Percentiles rank a stretch among this genome's conserved stretches.
phyloP scores from a whole-genome alignment of 1,140 invertebrate genomes.

The Drosophila bocqueti region DNA sequence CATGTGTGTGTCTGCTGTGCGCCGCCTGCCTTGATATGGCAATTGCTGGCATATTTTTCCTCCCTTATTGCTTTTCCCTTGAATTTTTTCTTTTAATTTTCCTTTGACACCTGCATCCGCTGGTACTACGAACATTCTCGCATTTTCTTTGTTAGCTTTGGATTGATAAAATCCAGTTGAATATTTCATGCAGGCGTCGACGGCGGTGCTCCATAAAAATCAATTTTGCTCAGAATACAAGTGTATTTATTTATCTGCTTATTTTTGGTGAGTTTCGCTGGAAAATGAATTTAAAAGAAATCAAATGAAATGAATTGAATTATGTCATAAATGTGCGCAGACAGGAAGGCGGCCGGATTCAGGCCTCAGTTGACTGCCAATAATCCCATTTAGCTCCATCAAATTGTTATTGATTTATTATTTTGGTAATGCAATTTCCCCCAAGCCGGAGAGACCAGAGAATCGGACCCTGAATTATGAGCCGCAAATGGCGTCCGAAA shows the following conservation, averaged over 20 bases:
- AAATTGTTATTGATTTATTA: constrained; percentile 80
- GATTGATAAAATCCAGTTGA: constrained; percentile 53
- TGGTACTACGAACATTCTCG: constrained; percentile 4
- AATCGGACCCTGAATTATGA: constrained; percentile 29
- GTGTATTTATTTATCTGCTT: constrained; percentile 38
- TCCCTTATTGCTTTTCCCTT: background rate
- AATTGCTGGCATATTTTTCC: constrained; percentile 29
- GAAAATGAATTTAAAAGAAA: constrained; percentile 67
- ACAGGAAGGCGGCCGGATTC: constrained; percentile 6
- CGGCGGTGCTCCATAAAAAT: constrained; percentile 50
- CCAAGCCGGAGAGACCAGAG: background rate
- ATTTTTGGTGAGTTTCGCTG: constrained; percentile 18
- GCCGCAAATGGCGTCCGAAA: constrained; percentile 41
- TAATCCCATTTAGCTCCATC: constrained; percentile 72
- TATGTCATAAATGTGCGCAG: constrained; percentile 69
- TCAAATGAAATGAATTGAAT: constrained; percentile 78
- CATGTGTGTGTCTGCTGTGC: constrained; percentile 10
- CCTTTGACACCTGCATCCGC: constrained; percentile 37
- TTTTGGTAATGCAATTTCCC: constrained; percentile 80
- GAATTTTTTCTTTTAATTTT: constrained; percentile 30
- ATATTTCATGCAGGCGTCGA: constrained; percentile 56
- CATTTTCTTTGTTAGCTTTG: constrained; percentile 42
- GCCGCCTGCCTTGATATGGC: constrained; percentile 7
- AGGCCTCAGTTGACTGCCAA: constrained; percentile 53
- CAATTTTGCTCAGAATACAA: constrained; percentile 54